Evolutionary conservation across 2,888 invertebrate species (phyloP).

Genomic region (Rotaria macrura): DNA sequence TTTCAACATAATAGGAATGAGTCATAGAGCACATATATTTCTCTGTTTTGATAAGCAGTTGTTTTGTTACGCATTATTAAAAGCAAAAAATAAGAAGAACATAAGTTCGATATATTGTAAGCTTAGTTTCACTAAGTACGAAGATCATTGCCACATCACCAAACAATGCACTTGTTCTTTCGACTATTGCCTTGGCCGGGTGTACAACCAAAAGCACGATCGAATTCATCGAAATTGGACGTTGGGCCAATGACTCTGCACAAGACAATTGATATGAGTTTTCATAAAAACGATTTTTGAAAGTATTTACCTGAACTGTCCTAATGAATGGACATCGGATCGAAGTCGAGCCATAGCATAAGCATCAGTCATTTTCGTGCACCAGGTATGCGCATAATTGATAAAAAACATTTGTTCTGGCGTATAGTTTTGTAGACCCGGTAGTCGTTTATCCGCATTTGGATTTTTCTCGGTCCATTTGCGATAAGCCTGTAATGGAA

Average conservation of each 20-base stretch:
- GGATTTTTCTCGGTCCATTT: too few relatives aligned
- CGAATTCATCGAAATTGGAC: constrained; percentile 40
- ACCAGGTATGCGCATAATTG: neutral
- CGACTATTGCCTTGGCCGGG: constrained; percentile 23
- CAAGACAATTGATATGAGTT: constrained; percentile 23
- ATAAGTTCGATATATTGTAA: too few relatives aligned
- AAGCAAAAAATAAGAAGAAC: too few relatives aligned
- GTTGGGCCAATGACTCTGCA: constrained; percentile 42
- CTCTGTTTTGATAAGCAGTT: too few relatives aligned
- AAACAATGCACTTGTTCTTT: constrained; percentile 22
- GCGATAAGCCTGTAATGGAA: too few relatives aligned
- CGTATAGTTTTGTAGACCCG: too few relatives aligned
- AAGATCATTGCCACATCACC: neutral
- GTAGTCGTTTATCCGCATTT: too few relatives aligned
- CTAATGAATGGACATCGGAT: neutral
- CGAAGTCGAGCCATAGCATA: neutral
- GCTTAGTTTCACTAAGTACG: too few relatives aligned
- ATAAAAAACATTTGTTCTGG: neutral
- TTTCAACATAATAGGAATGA: too few relatives aligned
- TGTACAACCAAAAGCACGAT: constrained; percentile 39
- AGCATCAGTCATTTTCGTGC: neutral
- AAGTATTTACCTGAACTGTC: neutral
- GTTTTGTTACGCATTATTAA: too few relatives aligned
- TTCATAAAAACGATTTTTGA: neutral
- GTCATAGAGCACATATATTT: too few relatives aligned